These are phyloP conservation scores for Psephotus haematonotus DNA, from an alignment of 2,113 vertebrate genomes.

Conservation along the genomic window DNA sequence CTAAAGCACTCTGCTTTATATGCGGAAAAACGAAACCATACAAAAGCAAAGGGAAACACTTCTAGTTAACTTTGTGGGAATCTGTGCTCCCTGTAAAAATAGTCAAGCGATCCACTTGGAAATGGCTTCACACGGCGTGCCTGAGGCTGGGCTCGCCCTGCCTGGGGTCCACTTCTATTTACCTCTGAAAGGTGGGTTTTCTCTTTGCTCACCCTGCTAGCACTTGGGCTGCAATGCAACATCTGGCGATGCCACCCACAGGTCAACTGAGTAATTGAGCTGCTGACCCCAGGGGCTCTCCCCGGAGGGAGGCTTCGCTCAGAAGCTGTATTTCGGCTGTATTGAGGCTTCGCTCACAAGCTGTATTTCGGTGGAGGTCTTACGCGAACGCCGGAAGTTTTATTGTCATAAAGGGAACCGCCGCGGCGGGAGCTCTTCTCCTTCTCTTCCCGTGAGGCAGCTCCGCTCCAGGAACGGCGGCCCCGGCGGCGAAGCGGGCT, in stretches of 20 bases:
- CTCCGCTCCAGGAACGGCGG: too few relatives aligned
- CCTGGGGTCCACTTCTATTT: rapidly evolving
- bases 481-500: background rate
- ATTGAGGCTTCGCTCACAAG: rapidly evolving
- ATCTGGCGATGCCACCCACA: rapidly evolving
- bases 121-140: rapidly evolving
- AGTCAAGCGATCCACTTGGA: rapidly evolving
- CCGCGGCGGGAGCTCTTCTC: background rate
- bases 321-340: too few relatives aligned
- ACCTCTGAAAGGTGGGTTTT: background rate
- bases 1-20: rapidly evolving
- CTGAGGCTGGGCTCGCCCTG: background rate
- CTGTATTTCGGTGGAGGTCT: background rate
- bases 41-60: background rate
- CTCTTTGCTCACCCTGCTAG: background rate
- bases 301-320: rapidly evolving
- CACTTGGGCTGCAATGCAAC: rapidly evolving
- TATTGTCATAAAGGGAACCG: background rate
- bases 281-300: background rate
- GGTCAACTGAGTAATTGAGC: rapidly evolving
- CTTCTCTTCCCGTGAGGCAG: background rate
- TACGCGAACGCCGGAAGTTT: rapidly evolving
- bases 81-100: rapidly evolving
- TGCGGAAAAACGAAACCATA: rapidly evolving
- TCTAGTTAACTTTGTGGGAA: rapidly evolving